These are phyloP conservation scores for Hypocryptadius cinnamomeus DNA, from an alignment of 2,113 vertebrate species.

Conservation along the genomic window DNA sequence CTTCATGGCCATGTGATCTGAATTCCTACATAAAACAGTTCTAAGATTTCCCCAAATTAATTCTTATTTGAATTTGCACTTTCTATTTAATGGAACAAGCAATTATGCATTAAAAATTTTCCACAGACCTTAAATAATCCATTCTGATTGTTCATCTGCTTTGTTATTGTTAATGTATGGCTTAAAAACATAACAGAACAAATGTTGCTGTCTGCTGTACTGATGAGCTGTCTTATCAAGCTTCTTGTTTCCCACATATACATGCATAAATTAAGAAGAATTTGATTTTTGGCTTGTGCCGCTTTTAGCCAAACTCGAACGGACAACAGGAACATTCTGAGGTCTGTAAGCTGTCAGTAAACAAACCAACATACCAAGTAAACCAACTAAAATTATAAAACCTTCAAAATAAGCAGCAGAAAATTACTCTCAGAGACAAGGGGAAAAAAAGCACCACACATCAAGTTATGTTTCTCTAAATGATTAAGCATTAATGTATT, in stretches of 20 bases:
- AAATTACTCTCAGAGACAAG: neutral
- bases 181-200: neutral
- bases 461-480: neutral
- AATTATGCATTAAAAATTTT: neutral
- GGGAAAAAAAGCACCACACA: rapidly evolving
- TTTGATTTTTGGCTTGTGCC: neutral
- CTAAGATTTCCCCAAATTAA: neutral
- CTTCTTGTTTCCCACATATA: neutral
- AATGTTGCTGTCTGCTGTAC: neutral
- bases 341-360: neutral
- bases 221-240: neutral
- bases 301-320: neutral
- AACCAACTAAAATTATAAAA: neutral
- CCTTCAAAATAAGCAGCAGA: neutral
- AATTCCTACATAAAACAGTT: neutral
- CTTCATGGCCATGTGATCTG: neutral
- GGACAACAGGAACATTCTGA: neutral
- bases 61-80: neutral
- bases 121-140: neutral
- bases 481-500: slow-evolving; percentile 14
- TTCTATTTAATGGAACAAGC: neutral
- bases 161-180: neutral
- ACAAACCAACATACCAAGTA: neutral
- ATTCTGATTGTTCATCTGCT: neutral
- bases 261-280: neutral